These are phyloP conservation scores for Willisornis vidua DNA, from an alignment of 2,113 vertebrate species.

Conservation along the genomic window DNA sequence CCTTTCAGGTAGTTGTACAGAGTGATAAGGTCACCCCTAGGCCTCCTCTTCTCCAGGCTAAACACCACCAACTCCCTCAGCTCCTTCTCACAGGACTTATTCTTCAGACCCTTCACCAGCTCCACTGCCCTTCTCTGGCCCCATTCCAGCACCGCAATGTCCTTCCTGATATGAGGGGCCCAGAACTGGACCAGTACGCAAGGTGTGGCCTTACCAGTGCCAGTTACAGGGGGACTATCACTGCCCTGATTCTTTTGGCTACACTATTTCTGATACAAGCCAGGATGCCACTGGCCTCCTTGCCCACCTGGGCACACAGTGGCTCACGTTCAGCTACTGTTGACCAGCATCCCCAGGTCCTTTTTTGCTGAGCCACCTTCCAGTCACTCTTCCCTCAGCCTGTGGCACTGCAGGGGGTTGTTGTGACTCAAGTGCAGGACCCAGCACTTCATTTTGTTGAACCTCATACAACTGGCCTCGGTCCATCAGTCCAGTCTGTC, in stretches of 20 bases:
- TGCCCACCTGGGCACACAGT: not conserved
- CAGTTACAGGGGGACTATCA: not conserved
- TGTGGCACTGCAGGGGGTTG: not conserved
- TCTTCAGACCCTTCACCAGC: not conserved
- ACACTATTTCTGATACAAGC: not conserved
- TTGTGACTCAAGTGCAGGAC: not conserved
- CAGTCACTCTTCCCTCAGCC: not conserved
- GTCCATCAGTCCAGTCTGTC: not conserved
- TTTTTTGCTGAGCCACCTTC: not conserved
- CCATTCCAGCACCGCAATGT: accelerated
- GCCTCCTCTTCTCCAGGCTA: not conserved
- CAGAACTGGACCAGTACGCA: not conserved
- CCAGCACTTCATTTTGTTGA: not conserved
- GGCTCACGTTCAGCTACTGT: not conserved
- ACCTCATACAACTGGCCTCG: not conserved
- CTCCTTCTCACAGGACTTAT: not conserved
- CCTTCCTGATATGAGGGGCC: not conserved
- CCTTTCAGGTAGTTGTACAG: not conserved
- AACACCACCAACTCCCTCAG: not conserved
- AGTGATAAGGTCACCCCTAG: not conserved
- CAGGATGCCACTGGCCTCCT: not conserved
- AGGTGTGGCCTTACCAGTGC: not conserved
- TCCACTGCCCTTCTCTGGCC: not conserved
- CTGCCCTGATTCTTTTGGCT: not conserved
- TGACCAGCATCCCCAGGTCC: not conserved